phyloP scores from a whole-genome alignment of 1,140 invertebrate genomes.

The Nasonia longicornis region DNA sequence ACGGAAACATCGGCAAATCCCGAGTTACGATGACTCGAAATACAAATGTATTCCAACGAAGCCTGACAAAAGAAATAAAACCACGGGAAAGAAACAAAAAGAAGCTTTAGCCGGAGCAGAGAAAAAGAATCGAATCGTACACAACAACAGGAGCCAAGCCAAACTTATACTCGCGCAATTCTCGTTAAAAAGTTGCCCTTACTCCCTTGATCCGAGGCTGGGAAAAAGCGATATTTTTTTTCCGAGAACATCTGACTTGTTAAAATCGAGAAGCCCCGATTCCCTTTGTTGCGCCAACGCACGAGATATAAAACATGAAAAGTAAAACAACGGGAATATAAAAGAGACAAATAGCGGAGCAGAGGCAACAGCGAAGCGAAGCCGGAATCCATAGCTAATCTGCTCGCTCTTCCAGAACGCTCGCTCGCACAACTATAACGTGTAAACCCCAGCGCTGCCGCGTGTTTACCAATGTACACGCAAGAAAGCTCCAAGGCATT shows the following conservation, averaged over 20 bases:
- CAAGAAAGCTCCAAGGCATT: too few species aligned
- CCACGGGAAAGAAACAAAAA: not conserved
- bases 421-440: not conserved
- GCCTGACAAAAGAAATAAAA: not conserved
- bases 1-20: not conserved
- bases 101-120: not conserved
- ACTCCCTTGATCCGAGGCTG: not conserved
- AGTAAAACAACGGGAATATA: not conserved
- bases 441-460: too few species aligned
- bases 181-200: conserved; percentile 28
- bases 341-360: not conserved
- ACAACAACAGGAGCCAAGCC: not conserved
- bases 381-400: not conserved
- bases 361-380: not conserved
- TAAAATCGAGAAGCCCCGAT: conserved; percentile 14
- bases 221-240: not conserved
- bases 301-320: not conserved
- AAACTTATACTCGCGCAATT: conserved; percentile 8
- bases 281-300: not conserved
- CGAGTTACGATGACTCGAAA: not conserved
- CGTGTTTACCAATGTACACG: too few species aligned
- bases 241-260: not conserved
- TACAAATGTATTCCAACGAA: not conserved
- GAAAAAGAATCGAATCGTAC: not conserved
- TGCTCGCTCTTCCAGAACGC: conserved; percentile 2